Conservation (phyloP, 1,140 invertebrate species). For the Drosophila erecta region DNA sequence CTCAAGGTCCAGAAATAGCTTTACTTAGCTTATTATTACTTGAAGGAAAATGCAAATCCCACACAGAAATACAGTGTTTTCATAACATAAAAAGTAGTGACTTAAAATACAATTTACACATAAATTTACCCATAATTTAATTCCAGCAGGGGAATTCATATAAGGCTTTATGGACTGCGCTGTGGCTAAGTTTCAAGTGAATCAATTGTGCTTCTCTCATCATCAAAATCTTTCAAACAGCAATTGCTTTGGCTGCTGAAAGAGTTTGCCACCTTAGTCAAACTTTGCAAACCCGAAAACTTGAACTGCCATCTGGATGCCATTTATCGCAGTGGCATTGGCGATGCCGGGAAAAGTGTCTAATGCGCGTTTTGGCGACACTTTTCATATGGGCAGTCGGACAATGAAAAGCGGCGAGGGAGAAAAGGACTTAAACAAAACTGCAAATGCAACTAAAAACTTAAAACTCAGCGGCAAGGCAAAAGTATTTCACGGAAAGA, state of each 20-base stretch:
- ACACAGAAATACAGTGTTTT: not conserved
- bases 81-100: not conserved
- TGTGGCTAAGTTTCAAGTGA: conserved; percentile 24
- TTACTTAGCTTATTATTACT: not conserved
- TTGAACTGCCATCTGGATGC: conserved; percentile 56
- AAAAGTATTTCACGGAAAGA: conserved; percentile 65
- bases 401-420: conserved; percentile 26
- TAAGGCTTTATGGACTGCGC: conserved; percentile 1
- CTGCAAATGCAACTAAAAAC: conserved; percentile 71
- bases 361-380: conserved; percentile 60
- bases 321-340: conserved; percentile 59
- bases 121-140: not conserved
- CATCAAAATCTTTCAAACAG: conserved; percentile 52
- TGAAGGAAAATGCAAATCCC: not conserved
- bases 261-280: conserved; percentile 34
- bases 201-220: conserved; percentile 46
- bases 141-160: not conserved
- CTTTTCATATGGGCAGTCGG: conserved; percentile 40
- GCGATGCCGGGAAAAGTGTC: conserved; percentile 39
- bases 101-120: no score
- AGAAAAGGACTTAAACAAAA: conserved; percentile 42
- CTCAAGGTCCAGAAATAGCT: conserved; percentile 4
- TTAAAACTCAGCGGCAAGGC: conserved; percentile 65
- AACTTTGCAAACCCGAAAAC: conserved; percentile 39
- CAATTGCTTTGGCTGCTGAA: conserved; percentile 40